Evolutionary conservation across 2,113 vertebrate species (phyloP).

Genomic region (Ochotona curzoniae): DNA sequence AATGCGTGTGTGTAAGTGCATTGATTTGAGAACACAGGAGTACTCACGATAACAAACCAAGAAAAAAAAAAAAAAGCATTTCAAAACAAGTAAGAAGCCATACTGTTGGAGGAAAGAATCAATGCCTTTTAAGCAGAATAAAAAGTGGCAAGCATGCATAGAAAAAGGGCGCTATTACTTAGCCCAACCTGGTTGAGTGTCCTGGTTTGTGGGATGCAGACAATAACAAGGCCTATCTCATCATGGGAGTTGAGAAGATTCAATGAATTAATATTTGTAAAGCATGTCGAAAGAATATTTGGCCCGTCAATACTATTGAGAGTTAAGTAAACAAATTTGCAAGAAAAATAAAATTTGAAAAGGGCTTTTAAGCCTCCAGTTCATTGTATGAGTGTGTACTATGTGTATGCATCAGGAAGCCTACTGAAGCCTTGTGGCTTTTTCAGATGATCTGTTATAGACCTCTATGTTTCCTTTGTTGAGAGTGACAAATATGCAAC

Average conservation of each 20-base stretch:
- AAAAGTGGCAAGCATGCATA: neutral
- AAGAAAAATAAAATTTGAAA: slow-evolving; percentile 29
- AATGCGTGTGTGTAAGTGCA: too few relatives aligned
- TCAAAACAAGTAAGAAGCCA: neutral
- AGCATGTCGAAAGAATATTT: slow-evolving; percentile 7
- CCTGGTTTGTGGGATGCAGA: neutral
- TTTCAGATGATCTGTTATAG: neutral
- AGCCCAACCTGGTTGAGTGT: neutral
- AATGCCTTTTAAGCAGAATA: neutral
- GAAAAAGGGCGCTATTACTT: neutral
- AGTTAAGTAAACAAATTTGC: slow-evolving; percentile 17
- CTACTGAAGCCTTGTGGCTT: neutral
- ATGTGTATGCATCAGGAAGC: neutral
- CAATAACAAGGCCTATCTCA: neutral
- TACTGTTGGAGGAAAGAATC: neutral
- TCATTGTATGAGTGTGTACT: neutral
- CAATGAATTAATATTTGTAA: slow-evolving; percentile 7
- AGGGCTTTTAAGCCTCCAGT: neutral
- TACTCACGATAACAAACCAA: neutral
- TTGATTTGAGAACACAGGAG: slow-evolving; percentile 22
- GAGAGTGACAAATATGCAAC: neutral
- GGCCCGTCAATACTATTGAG: neutral
- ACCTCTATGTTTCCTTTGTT: neutral
- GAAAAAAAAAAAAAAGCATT: slow-evolving; percentile 38
- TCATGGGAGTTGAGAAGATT: neutral